Base-by-base conservation (phyloP, 2,888 invertebrate genomes). In the Rotaria magnacalcarata region DNA sequence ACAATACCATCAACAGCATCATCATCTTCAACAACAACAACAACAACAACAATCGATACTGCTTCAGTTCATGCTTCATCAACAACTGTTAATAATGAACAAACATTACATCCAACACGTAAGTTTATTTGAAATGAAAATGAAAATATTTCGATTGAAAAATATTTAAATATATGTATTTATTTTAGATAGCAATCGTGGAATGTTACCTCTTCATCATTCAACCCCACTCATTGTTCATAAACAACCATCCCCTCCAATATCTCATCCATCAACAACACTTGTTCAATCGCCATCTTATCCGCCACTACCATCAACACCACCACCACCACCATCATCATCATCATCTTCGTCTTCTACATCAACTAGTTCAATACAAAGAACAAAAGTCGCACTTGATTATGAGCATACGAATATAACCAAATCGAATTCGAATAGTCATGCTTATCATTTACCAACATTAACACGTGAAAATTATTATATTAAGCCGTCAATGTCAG, bases 401-500 rank as follows among this genome's bases (percentile, higher is more conserved):
- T 52, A 52, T 52, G 52, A 52, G 11, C 14, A 52, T 52, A 52
- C 16, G 3, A 21, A 24, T 47, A 5, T 19, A 19, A 43, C 21
- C 24, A 80, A 24, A 21, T 24, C 41, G 4, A 43, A 80, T 47
- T 4, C 43, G 24, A 43, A 47, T 47, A 11, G 24, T 80, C 21
- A 43, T 47, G 80, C 80, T 24, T 80, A 47, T 80, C 80, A 47
- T 80, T n/a, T 80, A 47, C 80, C 80, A 24, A 80, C 47, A 80
- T 80, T 80, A 47, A 21, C 56, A 50, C 74, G 86, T 27, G 56
- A 75, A 16, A 58, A 52, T 60, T 86, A 86, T 47, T 86, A 85
- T 60, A 86, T 85, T 21, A 85, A 75, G 58, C 86, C 86, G 21
- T 84, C 86, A 54, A 24, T 75, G 43, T 10, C 27, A 47, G 86